Percentiles rank a stretch among this genome's conserved stretches.
These are phyloP conservation scores for Spermophilus dauricus DNA, from an alignment of 2,113 vertebrate genomes.

Conservation along the genomic window DNA sequence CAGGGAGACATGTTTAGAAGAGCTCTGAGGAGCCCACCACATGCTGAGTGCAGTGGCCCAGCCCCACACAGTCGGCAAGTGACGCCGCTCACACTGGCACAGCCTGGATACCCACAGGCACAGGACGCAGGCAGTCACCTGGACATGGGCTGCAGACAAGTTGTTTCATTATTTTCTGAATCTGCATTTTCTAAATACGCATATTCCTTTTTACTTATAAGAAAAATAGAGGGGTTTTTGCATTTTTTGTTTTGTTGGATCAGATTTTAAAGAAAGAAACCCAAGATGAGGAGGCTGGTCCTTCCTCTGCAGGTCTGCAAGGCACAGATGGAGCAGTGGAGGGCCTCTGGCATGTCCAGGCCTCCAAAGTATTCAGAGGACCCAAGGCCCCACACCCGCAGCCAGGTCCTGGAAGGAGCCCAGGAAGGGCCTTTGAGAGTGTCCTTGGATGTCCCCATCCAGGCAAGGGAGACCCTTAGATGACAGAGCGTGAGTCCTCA, in stretches of 20 bases:
- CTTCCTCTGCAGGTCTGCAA: too few species aligned
- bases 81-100: too few species aligned
- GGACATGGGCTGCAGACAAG: background rate
- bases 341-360: background rate
- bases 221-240: background rate
- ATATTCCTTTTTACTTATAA: background rate
- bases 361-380: too few species aligned
- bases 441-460: background rate
- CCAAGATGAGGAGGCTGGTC: background rate
- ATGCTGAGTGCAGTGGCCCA: too few species aligned
- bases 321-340: rapidly evolving
- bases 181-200: background rate
- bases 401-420: background rate
- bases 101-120: too few species aligned
- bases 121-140: background rate
- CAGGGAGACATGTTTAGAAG: rapidly evolving
- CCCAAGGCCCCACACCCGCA: background rate
- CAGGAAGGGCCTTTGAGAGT: background rate
- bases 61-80: too few species aligned
- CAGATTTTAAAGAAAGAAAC: background rate
- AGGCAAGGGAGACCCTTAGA: background rate
- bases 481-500: background rate
- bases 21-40: too few species aligned
- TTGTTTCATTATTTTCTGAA: background rate
- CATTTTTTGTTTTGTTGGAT: background rate